Base-by-base conservation (phyloP, 1,140 invertebrate species). In the Tetramorium parvispinum region DNA sequence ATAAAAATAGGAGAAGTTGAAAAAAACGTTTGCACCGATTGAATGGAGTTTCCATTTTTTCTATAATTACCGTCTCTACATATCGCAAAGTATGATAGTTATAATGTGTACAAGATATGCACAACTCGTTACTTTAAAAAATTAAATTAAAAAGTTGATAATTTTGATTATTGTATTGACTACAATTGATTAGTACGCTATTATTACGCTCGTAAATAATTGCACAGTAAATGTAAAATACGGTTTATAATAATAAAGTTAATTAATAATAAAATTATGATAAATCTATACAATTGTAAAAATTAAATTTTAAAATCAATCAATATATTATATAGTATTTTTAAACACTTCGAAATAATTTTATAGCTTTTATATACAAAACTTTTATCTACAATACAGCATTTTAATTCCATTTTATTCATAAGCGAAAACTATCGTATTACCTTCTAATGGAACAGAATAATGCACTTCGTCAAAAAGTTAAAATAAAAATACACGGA, bases 391-490 rank as follows among this genome's bases (percentile, higher is more conserved):
- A 32, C 1, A 3, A 21, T 7, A 7, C 3, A 24, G 11, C 49
- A 24, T 75, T 75, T 75, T 75, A 49, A 83, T 73, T 61, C 7
- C 5, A 73, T 46, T 65, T n/a, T 21, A 73, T 59, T 68, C 3
- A 40, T 21, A 27, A 85, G 32, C 46, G 16, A 78, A 63, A 77
- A 32, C 43, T 77, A 40, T 85, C 37, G 37, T 46, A 78, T 89
- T 87, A 78, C 46, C 57, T 11, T 40, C 65, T 89, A 89, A 87
- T 87, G 85, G 77, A 89, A 87, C 51, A 61, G 65, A 85, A 87
- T 89, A 87, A 89, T 89, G 71, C 32, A 79, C 63, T 89, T 76
- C 81, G 24, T 32, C 57, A 63, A 86, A 65, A 82, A 83, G 78
- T 89, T 43, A 78, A 85, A 76, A 57, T 63, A 43, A 46, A 66